Conservation (phyloP, 2,113 vertebrate genomes). For the Apaloderma vittatum region DNA sequence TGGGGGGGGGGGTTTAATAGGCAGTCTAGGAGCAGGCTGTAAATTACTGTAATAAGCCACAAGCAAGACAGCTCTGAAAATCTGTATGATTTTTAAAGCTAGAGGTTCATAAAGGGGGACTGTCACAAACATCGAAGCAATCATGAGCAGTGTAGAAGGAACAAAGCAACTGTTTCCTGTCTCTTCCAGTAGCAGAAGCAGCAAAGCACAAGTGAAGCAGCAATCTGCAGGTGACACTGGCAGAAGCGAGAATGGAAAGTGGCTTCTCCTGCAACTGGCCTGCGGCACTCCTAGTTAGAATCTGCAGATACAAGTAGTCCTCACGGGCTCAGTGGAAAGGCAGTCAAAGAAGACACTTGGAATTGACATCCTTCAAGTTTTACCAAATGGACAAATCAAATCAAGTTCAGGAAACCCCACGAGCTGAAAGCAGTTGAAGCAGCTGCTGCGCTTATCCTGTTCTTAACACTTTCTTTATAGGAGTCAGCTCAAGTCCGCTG, state of each 20-base stretch:
- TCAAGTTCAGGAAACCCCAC: neutral
- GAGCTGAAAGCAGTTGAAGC: neutral
- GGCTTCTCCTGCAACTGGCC: neutral
- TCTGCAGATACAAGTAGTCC: neutral
- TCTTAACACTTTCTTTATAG: neutral
- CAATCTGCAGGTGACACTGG: neutral
- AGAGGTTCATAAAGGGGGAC: neutral
- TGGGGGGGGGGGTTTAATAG: neutral
- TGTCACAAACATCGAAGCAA: neutral
- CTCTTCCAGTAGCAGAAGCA: neutral
- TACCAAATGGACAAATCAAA: neutral
- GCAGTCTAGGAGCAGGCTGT: neutral
- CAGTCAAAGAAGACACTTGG: neutral
- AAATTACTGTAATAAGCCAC: neutral
- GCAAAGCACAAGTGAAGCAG: neutral
- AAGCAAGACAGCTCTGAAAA: neutral
- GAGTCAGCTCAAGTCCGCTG: neutral
- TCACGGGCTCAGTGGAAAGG: too few species aligned
- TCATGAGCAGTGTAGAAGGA: neutral
- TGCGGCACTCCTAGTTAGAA: fast-evolving
- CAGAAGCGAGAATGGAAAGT: neutral
- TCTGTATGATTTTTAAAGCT: neutral
- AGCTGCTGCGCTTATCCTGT: neutral
- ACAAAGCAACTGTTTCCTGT: neutral
- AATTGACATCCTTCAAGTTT: too few species aligned